Percentiles rank a stretch among this genome's conserved stretches.
Evolutionary conservation across 2,888 invertebrate genomes (phyloP).

Genomic region (Liposcelis brunnea): DNA sequence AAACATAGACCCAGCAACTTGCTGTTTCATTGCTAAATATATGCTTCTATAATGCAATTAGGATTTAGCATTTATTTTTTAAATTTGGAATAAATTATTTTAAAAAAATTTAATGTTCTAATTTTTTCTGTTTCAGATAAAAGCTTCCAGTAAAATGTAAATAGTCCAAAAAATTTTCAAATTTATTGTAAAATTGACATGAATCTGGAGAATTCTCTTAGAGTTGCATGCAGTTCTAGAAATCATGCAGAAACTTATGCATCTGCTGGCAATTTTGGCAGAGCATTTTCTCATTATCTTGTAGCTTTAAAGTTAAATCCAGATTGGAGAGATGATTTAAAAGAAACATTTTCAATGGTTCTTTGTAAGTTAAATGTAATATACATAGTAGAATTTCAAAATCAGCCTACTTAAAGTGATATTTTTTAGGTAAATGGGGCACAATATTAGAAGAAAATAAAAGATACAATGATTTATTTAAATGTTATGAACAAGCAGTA

Average conservation of each 20-base stretch:
- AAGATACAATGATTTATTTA: constrained; percentile 24
- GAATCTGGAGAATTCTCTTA: not conserved
- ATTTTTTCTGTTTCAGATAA: no score
- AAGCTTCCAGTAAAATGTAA: no score
- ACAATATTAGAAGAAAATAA: constrained; percentile 21
- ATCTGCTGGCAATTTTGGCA: constrained; percentile 19
- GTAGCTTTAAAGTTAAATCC: constrained; percentile 21
- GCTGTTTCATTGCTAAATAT: no score
- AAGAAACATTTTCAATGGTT: constrained; percentile 19
- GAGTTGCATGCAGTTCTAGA: constrained; percentile 18
- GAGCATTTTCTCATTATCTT: constrained; percentile 24
- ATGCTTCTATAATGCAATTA: no score
- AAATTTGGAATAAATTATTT: no score
- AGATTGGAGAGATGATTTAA: constrained; percentile 17
- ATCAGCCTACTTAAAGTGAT: no score
- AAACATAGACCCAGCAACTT: no score
- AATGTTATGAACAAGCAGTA: constrained; percentile 27
- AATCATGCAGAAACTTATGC: constrained; percentile 20
- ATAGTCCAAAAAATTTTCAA: no score
- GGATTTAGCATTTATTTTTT: no score
- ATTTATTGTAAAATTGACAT: no score
- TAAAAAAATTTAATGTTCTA: no score
- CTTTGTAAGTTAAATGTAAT: constrained; percentile 16
- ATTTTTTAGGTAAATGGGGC: constrained; percentile 19
- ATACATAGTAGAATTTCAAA: not conserved